Evolutionary conservation across 2,888 invertebrate genomes (phyloP).

Genomic region (Masnerella sp.): DNA sequence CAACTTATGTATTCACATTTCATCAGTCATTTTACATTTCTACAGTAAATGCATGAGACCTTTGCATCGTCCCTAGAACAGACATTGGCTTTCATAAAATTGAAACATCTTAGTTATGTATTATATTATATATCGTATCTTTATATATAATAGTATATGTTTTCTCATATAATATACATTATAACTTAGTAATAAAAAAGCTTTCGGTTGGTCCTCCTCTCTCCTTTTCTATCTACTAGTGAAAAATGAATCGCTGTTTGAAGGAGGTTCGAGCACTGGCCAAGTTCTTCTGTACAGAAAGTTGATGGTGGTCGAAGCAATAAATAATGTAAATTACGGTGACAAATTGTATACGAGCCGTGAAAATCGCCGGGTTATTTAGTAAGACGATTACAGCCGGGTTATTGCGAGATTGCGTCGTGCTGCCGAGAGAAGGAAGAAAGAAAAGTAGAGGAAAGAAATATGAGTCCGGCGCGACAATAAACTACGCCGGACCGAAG

Average conservation of each 20-base stretch:
- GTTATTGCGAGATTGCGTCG: slow-evolving; percentile 11
- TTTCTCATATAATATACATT: slow-evolving; percentile 28
- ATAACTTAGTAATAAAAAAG: slow-evolving; percentile 29
- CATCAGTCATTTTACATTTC: slow-evolving; percentile 44
- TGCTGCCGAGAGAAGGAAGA: slow-evolving; percentile 19
- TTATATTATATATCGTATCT: slow-evolving; percentile 28
- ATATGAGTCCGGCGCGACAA: slow-evolving; percentile 43
- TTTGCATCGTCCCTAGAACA: too few relatives aligned
- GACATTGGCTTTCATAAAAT: slow-evolving; percentile 17
- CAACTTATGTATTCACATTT: slow-evolving; percentile 47
- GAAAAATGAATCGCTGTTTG: not conserved
- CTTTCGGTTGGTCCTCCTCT: slow-evolving; percentile 38
- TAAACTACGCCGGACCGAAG: slow-evolving; percentile 46
- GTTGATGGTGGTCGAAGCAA: not conserved
- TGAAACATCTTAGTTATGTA: slow-evolving; percentile 14
- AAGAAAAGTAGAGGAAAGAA: slow-evolving; percentile 57
- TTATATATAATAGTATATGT: slow-evolving; percentile 27
- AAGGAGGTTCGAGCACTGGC: slow-evolving; percentile 51
- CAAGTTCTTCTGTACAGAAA: slow-evolving; percentile 31
- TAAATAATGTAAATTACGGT: slow-evolving; percentile 18
- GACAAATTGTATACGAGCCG: too few relatives aligned
- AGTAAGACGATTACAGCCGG: not conserved
- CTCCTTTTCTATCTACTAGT: not conserved
- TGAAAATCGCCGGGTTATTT: not conserved
- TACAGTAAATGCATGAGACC: slow-evolving; percentile 37